Evolutionary conservation across 1,140 invertebrate genomes (phyloP).

Genomic region (Maniola jurtina): DNA sequence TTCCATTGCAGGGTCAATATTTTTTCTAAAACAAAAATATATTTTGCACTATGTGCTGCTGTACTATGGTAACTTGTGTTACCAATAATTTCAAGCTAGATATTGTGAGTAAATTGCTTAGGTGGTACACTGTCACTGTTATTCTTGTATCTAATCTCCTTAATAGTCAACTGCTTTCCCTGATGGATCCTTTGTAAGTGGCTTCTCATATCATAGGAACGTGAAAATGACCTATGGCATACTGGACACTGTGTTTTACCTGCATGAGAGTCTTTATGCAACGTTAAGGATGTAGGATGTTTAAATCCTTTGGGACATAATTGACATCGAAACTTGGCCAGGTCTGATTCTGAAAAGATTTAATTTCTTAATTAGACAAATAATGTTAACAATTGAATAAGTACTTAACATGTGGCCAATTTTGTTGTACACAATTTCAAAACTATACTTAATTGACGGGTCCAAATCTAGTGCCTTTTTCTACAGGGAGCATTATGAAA

Average conservation of each 20-base stretch:
- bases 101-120: conserved; percentile 64
- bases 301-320: conserved; percentile 88
- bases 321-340: conserved; percentile 81
- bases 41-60: conserved; percentile 49
- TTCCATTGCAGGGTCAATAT: neutral
- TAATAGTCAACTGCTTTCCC: conserved; percentile 72
- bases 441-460: too few species aligned
- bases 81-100: conserved; percentile 48
- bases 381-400: neutral
- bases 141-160: conserved; percentile 71
- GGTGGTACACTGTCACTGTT: conserved; percentile 56
- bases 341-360: conserved; percentile 70
- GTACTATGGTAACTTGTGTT: conserved; percentile 30
- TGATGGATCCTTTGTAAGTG: conserved; percentile 81
- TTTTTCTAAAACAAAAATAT: conserved; percentile 16
- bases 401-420: too few species aligned
- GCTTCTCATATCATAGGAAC: conserved; percentile 82
- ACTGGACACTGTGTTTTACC: conserved; percentile 85
- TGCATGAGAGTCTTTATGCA: conserved; percentile 87
- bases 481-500: too few species aligned
- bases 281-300: conserved; percentile 86
- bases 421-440: too few species aligned
- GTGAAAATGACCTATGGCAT: conserved; percentile 81
- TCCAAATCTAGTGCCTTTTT: too few species aligned
- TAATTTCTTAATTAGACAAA: neutral